These are phyloP conservation scores for Parnassius smintheus DNA, from an alignment of 2,888 invertebrate genomes.

Conservation along the genomic window DNA sequence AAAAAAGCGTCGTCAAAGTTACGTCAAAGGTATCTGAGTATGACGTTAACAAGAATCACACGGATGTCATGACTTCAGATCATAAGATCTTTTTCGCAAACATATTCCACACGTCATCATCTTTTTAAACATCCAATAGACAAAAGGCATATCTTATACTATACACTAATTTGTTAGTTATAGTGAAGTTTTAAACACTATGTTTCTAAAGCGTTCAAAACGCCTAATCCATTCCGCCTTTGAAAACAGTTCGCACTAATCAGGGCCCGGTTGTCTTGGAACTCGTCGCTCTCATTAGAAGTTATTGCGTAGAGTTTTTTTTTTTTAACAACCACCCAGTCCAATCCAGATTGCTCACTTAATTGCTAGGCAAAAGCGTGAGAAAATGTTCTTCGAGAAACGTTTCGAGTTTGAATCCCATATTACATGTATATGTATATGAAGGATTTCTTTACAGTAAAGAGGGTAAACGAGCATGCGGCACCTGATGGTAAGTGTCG, in stretches of 20 bases:
- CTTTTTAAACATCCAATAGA: too few relatives aligned
- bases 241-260: slow-evolving; percentile 2
- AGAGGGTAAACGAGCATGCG: too few relatives aligned
- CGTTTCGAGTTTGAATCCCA: slow-evolving; percentile 12
- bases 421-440: neutral
- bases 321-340: slow-evolving; percentile 44
- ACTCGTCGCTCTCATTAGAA: slow-evolving; percentile 55
- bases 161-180: too few relatives aligned
- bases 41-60: too few relatives aligned
- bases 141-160: too few relatives aligned
- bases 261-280: slow-evolving; percentile 43
- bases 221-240: slow-evolving; percentile 2
- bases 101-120: too few relatives aligned
- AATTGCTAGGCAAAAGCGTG: slow-evolving; percentile 53
- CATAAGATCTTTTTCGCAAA: too few relatives aligned
- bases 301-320: slow-evolving; percentile 62
- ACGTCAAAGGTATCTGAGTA: too few relatives aligned
- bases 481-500: too few relatives aligned
- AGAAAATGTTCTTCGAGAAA: slow-evolving; percentile 41
- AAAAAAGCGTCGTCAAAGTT: too few relatives aligned
- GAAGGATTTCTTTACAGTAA: too few relatives aligned
- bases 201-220: neutral
- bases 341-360: slow-evolving; percentile 51
- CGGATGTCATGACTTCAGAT: too few relatives aligned
- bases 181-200: neutral